Base-by-base conservation (phyloP, 2,113 vertebrate species). In the Trinectes maculatus region DNA sequence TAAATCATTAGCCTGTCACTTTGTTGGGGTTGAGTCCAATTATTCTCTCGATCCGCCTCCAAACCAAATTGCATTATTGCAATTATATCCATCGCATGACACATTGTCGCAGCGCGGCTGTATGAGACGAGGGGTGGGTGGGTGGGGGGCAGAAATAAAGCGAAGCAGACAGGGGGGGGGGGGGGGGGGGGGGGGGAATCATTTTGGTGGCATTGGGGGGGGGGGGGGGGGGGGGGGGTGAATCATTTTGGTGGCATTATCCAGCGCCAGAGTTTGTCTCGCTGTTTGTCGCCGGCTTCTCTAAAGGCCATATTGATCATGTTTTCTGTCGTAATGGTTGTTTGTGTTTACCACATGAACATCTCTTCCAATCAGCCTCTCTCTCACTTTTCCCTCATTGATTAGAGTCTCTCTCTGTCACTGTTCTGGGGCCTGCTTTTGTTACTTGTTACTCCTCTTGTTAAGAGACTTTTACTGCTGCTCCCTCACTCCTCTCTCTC, bases 41-140 rank as follows among this genome's bases (percentile, higher is more conserved):
- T 91, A 89, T 89, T 89, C 85, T 86, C 87, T 84, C 87, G 86
- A 86, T 89, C 87, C 82, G 82, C 89, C 86, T 90, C 89, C 90
- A 57, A 89, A 89, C 87, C 86, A 89, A 91, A 91, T 91, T 89
- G 89, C 89, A 91, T 91, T 91, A 91, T 87, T 89, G 56, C 89
- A 91, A 91, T 91, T 89, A 90, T 89, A 87, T 90, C 79, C 77
- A 79, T 80, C 78, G 79, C 77, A 64, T 89, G 87, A 89, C 87
- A 89, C 82, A 89, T 85, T 88, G 88, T 89, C 44, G 57, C 40
- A 37, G 69, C 16, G 19, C 78, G 82, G 80, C 69, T 68, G 72
- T 72, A 25, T 52, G 73, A 85, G 80, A 74, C 29, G 70, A 51
- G 56, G 53, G 60, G 53, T 53, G n/a, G 43, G 70, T 53, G 28